Percentiles rank a stretch among this genome's conserved stretches.
phyloP scores from a whole-genome alignment of 2,113 vertebrate species.

The Trematocara unimaculatum region DNA sequence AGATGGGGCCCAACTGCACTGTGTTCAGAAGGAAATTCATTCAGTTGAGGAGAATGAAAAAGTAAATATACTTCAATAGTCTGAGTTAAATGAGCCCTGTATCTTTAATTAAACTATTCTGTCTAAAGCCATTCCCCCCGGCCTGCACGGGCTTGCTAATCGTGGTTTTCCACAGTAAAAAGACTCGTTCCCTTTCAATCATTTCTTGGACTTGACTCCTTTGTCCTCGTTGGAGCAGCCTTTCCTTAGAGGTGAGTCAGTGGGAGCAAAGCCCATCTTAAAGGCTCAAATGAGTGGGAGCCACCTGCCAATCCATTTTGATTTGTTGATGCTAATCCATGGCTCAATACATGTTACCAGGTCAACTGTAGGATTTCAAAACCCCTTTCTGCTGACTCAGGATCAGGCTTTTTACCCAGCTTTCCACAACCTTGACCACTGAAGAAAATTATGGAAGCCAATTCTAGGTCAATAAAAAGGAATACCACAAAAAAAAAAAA shows the following conservation, averaged over 20 bases:
- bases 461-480: neutral
- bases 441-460: neutral
- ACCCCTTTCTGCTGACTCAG: slow-evolving; percentile 10
- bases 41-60: slow-evolving; percentile 23
- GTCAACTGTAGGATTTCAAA: neutral
- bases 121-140: neutral
- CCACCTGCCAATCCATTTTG: slow-evolving; percentile 65
- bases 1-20: slow-evolving; percentile 34
- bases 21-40: slow-evolving; percentile 15
- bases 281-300: slow-evolving; percentile 40
- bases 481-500: neutral
- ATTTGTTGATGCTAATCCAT: slow-evolving; percentile 62
- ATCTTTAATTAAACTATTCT: slow-evolving; percentile 7
- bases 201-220: slow-evolving; percentile 12
- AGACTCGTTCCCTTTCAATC: neutral
- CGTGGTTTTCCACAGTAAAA: neutral
- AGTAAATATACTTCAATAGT: slow-evolving; percentile 24
- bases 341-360: slow-evolving; percentile 4
- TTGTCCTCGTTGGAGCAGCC: neutral
- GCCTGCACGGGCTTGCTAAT: neutral
- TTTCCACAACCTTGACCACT: neutral
- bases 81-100: neutral
- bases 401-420: neutral
- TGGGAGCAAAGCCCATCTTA: slow-evolving; percentile 58
- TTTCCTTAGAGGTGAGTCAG: slow-evolving; percentile 19